Conservation (phyloP, 2,888 invertebrate species). For the Sphaeridia pumilis region DNA sequence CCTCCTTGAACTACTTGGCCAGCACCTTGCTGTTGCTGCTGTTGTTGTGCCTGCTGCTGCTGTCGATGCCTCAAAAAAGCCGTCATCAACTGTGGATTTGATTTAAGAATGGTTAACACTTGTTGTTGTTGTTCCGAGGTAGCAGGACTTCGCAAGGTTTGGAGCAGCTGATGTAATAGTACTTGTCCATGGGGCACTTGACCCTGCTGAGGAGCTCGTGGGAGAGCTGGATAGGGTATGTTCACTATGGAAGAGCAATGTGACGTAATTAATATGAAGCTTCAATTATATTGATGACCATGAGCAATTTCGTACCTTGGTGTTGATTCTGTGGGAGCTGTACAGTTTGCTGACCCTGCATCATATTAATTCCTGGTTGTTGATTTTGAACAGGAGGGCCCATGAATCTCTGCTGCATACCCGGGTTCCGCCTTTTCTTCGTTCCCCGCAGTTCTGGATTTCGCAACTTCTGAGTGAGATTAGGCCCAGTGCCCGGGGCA, state of each 20-base stretch:
- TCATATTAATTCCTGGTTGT: constrained; percentile 18
- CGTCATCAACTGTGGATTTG: not conserved
- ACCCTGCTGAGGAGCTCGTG: constrained; percentile 27
- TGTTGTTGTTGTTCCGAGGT: not conserved
- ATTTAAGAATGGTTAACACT: not conserved
- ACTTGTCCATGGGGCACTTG: not conserved
- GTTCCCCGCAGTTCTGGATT: constrained; percentile 38
- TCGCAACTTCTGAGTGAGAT: constrained; percentile 17
- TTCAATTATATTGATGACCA: not conserved
- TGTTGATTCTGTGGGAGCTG: constrained; percentile 17
- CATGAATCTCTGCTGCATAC: constrained; percentile 38
- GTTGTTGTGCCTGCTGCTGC: not conserved
- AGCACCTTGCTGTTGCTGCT: not conserved
- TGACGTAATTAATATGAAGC: too few relatives aligned
- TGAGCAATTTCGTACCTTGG: constrained; percentile 7
- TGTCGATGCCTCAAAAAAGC: not conserved
- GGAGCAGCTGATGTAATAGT: not conserved
- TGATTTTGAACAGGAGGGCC: constrained; percentile 28
- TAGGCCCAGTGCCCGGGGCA: too few relatives aligned
- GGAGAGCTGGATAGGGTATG: constrained; percentile 35
- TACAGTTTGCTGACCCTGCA: constrained; percentile 22
- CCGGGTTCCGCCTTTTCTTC: constrained; percentile 43
- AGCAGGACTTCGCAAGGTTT: not conserved
- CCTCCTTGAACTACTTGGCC: not conserved
- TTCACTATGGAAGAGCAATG: not conserved